Percentiles rank a stretch among this genome's conserved stretches.
phyloP scores from a whole-genome alignment of 1,140 invertebrate genomes.

The Pseudomyrmex dendroicus region DNA sequence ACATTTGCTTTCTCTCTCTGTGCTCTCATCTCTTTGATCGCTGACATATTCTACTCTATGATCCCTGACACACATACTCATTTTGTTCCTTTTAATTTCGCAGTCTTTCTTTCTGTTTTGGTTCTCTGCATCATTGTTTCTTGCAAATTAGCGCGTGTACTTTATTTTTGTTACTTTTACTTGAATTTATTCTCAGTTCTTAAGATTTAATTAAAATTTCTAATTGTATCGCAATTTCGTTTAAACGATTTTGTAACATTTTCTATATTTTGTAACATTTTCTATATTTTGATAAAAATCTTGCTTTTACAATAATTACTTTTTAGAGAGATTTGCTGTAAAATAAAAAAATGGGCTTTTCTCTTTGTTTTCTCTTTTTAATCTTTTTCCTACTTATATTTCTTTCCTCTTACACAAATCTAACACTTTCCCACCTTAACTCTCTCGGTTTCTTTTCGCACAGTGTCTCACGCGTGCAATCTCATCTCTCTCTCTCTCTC shows the following conservation, averaged over 20 bases:
- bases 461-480: conserved; percentile 23
- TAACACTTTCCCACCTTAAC: conserved; percentile 9
- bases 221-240: too few species aligned
- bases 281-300: background rate
- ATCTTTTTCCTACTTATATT: background rate
- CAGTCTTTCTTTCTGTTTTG: background rate
- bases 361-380: background rate
- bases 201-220: too few species aligned
- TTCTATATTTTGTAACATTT: background rate
- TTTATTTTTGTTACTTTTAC: conserved; percentile 21
- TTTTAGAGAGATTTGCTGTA: conserved; percentile 1
- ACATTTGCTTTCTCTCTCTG: conserved; percentile 12
- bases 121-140: background rate
- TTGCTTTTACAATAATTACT: background rate
- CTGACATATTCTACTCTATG: background rate
- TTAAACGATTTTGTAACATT: too few species aligned
- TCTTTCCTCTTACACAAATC: conserved; percentile 37
- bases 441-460: conserved; percentile 22
- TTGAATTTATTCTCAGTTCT: background rate
- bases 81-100: background rate
- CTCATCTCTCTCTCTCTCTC: background rate
- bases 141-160: too few species aligned
- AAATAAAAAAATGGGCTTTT: conserved; percentile 40
- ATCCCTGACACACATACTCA: conserved; percentile 3
- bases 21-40: conserved; percentile 22